phyloP scores from a whole-genome alignment of 1,140 invertebrate genomes.

The Conus ventricosus region DNA sequence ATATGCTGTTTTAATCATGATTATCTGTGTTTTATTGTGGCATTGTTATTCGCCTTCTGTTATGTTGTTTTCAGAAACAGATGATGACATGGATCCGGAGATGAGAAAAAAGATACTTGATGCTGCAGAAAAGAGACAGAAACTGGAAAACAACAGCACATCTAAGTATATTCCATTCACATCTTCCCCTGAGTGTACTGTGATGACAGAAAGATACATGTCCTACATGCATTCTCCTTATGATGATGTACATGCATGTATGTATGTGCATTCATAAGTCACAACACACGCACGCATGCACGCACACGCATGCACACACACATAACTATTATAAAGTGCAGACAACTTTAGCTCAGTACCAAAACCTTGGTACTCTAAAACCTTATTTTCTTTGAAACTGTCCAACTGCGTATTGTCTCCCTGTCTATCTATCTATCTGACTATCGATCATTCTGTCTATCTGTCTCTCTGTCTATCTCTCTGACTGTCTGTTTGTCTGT shows the following conservation, averaged over 20 bases:
- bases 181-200: too few relatives aligned
- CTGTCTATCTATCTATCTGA: too few relatives aligned
- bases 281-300: neutral
- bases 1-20: too few relatives aligned
- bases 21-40: too few relatives aligned
- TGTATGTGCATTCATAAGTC: neutral
- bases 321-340: too few relatives aligned
- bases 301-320: neutral
- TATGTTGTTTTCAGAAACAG: conserved; percentile 5
- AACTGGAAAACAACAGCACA: neutral
- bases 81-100: conserved; percentile 7
- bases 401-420: too few relatives aligned
- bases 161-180: neutral
- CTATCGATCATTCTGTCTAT: too few relatives aligned
- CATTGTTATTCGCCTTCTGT: neutral
- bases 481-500: too few relatives aligned
- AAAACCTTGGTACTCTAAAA: too few relatives aligned
- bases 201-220: neutral
- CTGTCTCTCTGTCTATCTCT: too few relatives aligned
- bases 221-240: neutral
- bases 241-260: neutral
- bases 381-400: too few relatives aligned
- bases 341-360: too few relatives aligned
- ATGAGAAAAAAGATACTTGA: neutral
- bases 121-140: conserved; percentile 3